Conservation (phyloP, 2,888 invertebrate genomes). For the Molanna angustata region DNA sequence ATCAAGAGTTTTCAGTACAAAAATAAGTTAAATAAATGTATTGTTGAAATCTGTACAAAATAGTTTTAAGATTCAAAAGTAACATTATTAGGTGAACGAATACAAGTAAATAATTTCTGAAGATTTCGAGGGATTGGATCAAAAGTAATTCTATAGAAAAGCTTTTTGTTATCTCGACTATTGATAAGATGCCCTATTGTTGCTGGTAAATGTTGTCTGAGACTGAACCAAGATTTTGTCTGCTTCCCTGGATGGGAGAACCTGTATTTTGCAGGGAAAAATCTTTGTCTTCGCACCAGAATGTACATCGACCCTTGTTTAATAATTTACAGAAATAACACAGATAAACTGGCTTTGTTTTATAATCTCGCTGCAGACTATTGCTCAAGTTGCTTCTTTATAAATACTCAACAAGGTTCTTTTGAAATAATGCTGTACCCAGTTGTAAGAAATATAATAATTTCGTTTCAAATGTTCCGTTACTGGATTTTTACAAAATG, state of each 20-base stretch:
- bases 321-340: conserved; percentile 32
- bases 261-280: conserved; percentile 23
- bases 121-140: conserved; percentile 3
- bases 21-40: too few relatives aligned
- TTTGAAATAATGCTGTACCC: too few relatives aligned
- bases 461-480: too few relatives aligned
- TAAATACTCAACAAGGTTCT: too few relatives aligned
- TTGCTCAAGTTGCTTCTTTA: neutral
- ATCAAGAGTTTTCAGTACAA: too few relatives aligned
- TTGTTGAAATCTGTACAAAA: too few relatives aligned
- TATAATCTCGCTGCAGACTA: conserved; percentile 11
- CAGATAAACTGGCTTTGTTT: conserved; percentile 29
- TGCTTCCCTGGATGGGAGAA: conserved; percentile 8
- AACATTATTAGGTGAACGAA: too few relatives aligned
- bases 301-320: conserved; percentile 22
- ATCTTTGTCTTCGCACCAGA: conserved; percentile 22
- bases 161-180: conserved; percentile 19
- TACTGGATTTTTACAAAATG: too few relatives aligned
- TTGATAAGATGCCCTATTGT: conserved; percentile 26
- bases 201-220: conserved; percentile 3
- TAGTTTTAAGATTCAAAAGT: too few relatives aligned
- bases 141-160: conserved; percentile 14
- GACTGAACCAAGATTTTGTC: conserved; percentile 6
- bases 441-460: too few relatives aligned
- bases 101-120: conserved; percentile 11